These are phyloP conservation scores for Brachionus manjavacas DNA, from an alignment of 1,140 invertebrate genomes.

Conservation along the genomic window DNA sequence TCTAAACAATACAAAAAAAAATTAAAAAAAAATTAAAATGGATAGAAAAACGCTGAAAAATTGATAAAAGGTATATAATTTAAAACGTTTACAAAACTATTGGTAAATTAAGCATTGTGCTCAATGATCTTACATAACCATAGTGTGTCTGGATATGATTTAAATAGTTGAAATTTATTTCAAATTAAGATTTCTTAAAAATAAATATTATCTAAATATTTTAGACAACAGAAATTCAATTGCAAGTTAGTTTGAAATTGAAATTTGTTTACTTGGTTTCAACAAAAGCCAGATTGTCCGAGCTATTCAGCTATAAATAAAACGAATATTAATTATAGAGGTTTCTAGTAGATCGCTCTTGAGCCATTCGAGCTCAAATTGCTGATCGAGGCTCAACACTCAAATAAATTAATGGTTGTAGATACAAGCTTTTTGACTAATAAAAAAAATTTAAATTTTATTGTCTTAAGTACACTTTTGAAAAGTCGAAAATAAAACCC, in stretches of 20 bases:
- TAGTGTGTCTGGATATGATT: not conserved
- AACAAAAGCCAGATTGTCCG: slow-evolving; percentile 33
- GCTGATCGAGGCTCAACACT: not conserved
- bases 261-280: not conserved
- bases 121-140: not conserved
- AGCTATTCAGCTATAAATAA: slow-evolving; percentile 24
- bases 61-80: not conserved
- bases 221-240: not conserved
- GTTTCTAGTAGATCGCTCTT: slow-evolving; percentile 6
- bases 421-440: not conserved
- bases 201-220: slow-evolving; percentile 22
- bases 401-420: not conserved
- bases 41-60: not conserved
- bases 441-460: not conserved
- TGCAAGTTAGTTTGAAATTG: not conserved
- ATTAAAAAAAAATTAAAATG: not conserved
- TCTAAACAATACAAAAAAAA: not conserved
- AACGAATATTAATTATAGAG: slow-evolving; percentile 2
- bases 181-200: not conserved
- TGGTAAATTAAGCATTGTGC: not conserved
- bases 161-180: not conserved
- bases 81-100: not conserved
- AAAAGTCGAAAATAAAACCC: not conserved
- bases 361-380: not conserved
- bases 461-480: not conserved